Evolutionary conservation across 2,888 invertebrate genomes (phyloP).

Genomic region (Peribatodes rhomboidaria): DNA sequence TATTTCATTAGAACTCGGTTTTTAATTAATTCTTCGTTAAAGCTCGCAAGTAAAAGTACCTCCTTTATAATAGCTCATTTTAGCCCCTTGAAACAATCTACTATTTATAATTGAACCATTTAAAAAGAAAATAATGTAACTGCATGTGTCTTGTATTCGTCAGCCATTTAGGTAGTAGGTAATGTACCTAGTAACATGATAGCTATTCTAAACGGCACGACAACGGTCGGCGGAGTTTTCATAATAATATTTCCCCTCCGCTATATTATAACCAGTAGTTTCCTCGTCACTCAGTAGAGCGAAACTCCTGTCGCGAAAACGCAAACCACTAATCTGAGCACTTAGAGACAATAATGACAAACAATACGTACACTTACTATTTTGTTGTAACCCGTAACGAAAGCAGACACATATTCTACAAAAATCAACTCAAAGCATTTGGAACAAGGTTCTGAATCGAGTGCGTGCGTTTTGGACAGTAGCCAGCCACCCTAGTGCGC

Average conservation of each 20-base stretch:
- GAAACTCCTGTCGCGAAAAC: conserved; percentile 24
- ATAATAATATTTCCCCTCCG: not conserved
- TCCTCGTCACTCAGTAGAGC: conserved; percentile 5
- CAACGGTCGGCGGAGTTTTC: too few relatives aligned
- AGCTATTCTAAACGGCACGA: too few relatives aligned
- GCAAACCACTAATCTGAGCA: conserved; percentile 29
- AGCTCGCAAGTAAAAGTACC: too few relatives aligned
- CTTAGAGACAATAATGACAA: conserved; percentile 24
- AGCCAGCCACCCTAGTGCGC: conserved; percentile 18
- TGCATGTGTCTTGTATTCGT: too few relatives aligned
- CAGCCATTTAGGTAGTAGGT: too few relatives aligned
- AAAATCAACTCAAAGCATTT: not conserved
- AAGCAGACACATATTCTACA: not conserved
- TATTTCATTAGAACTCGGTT: too few relatives aligned
- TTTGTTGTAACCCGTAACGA: conserved; percentile 7
- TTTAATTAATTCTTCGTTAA: too few relatives aligned
- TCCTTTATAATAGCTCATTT: too few relatives aligned
- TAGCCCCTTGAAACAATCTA: too few relatives aligned
- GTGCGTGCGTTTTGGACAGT: conserved; percentile 5
- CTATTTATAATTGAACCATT: too few relatives aligned
- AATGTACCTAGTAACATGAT: too few relatives aligned
- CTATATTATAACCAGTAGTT: not conserved
- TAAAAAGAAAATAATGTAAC: too few relatives aligned
- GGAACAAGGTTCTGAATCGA: not conserved
- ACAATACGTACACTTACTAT: conserved; percentile 8